These are phyloP conservation scores for Lithophane semibrunnea DNA, from an alignment of 2,888 invertebrate genomes.

Conservation along the genomic window DNA sequence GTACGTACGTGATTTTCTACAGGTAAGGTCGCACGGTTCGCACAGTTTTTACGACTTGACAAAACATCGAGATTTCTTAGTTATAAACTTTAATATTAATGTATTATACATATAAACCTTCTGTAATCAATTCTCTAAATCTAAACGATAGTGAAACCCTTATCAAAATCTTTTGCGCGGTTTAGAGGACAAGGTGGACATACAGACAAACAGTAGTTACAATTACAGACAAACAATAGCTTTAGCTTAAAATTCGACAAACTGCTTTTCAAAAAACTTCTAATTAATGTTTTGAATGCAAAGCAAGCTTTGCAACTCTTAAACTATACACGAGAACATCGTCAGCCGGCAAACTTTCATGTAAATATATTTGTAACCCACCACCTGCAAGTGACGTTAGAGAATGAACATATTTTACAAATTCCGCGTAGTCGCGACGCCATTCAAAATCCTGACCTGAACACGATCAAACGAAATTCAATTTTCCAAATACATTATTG, in stretches of 20 bases:
- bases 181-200: too few relatives aligned
- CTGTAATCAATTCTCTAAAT: too few relatives aligned
- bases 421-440: slow-evolving; percentile 1
- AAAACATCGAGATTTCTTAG: too few relatives aligned
- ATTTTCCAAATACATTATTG: slow-evolving; percentile 26
- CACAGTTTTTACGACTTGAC: too few relatives aligned
- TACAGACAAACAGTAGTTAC: too few relatives aligned
- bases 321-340: background rate
- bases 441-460: slow-evolving; percentile 4
- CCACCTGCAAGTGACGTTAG: slow-evolving; percentile 22
- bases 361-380: slow-evolving; percentile 21
- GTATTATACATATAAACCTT: too few relatives aligned
- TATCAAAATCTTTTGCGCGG: too few relatives aligned
- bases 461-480: slow-evolving; percentile 13
- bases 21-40: too few relatives aligned
- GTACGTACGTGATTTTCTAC: background rate
- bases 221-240: too few relatives aligned
- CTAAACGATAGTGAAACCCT: too few relatives aligned
- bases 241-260: background rate
- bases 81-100: too few relatives aligned
- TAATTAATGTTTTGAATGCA: slow-evolving; percentile 32
- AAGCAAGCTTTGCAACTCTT: slow-evolving; percentile 28
- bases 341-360: slow-evolving; percentile 27
- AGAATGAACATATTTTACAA: slow-evolving; percentile 35
- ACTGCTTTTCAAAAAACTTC: background rate